Base-by-base conservation (phyloP, 2,797 vertebrate genomes). In the Ciconia nigra region DNA sequence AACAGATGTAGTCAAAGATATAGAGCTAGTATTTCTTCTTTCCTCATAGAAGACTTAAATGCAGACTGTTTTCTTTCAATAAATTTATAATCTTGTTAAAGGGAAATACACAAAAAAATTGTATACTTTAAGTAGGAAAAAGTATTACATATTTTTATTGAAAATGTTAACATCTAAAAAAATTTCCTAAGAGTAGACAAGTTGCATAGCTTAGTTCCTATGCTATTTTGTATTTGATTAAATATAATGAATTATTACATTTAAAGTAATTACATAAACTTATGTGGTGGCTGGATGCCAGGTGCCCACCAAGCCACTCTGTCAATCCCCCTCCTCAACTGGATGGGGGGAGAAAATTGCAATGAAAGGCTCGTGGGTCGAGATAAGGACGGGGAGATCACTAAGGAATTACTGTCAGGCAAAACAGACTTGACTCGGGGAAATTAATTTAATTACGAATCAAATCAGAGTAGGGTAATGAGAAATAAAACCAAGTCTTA, bases 301-400 rank as follows among this genome's bases (percentile, higher is more conserved):
- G 15, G 6, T 41, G 9, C 14, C 25, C 6, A 55, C 13, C 6
- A 71, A 79, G 16, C 31, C 1, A 1, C 6, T 62, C 47, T 71
- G 12, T 70, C 25, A 41, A 5, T 63, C 16, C 16, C 3, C 17
- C 16, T 49, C 11, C 35, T 63, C 29, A 35, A 24, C 13, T 54
- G n/a, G 10, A 24, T n/a, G 51, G 11, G n/a, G 5, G 11, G 7
- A 63, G 25, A n/a, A 71, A 41, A 55, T 57, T 16, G 41, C 1
- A 0, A 54, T 1, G 7, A 52, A 61, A 46, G 7, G 10, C 10
- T 46, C 2, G 2, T 39, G 8, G 10, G 4, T 24, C 0, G 0
- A 78, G 39, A 46, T 28, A 59, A 44, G 14, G 17, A 59, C 33
- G 52, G 46, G 33, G 46, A 61, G 24, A 52, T 54, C 46, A 69